Base-by-base conservation (phyloP, 1,140 invertebrate species). In the Phenacoccus solenopsis region DNA sequence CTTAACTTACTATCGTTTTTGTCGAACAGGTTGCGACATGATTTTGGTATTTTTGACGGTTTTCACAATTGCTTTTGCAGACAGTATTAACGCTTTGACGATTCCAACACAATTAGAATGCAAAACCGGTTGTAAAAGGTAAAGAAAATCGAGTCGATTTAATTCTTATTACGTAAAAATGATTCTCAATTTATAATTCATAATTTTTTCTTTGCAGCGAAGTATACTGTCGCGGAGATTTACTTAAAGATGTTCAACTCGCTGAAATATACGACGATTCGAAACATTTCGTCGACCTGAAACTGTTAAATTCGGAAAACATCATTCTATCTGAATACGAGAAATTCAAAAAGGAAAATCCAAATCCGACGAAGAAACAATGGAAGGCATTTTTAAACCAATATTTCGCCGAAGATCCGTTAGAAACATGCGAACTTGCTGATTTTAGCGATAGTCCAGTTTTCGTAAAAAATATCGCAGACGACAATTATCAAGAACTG, bases 221-320 rank as follows among this genome's bases (percentile, higher is more conserved):
- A 76, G 89, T 96, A 73, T 96, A 93, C 78, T 96, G 93, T 76
- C 81, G 86, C 74, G 93, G 93, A 0, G 82, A 83, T 0, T 78
- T 96, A 0, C 80, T 96, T 68, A 82, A 91, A 69, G 88, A 87
- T 0, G 83, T 96, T 12, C 93, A 96, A 80, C 84, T 87, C 77
- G 83, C 87, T 0, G 82, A 84, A 32, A 79, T 96, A 1, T 93
- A 84, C 79, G 1, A 0, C n/a, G 93, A 96, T 79, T 94, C 91
- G 56, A 97, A 96, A 79, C 90, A 90, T 5, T 97, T 96, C 79
- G 94, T 97, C 9, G 94, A 96, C 76, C 89, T 92, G 84, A 89
- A 88, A 76, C 81, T 95, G 64, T 85, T 85, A 73, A 76, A 83
- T 28, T 78, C 85, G 2, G 85, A 88, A 0, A 49, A 24, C 9